These are phyloP conservation scores for Sminthurinus signatus DNA, from an alignment of 1,140 invertebrate species.

Conservation along the genomic window DNA sequence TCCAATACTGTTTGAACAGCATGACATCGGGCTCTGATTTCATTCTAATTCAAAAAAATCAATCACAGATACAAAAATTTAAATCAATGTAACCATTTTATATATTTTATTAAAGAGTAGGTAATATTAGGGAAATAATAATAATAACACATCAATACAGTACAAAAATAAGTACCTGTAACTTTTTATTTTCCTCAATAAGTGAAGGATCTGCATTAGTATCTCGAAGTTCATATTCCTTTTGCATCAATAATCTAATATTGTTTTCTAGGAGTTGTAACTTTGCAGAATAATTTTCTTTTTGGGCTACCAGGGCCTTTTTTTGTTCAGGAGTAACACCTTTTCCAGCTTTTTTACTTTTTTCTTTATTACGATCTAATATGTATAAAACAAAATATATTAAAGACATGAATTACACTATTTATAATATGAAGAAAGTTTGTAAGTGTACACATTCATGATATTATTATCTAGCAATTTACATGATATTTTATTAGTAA, in stretches of 20 bases:
- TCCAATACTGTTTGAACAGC: constrained; percentile 37
- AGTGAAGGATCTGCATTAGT: constrained; percentile 19
- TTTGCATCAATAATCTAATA: constrained; percentile 18
- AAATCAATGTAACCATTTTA: too few relatives aligned
- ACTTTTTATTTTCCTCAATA: constrained; percentile 32
- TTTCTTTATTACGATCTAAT: constrained; percentile 9
- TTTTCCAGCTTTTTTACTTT: not conserved
- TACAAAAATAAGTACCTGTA: too few relatives aligned
- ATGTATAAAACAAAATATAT: constrained; percentile 4
- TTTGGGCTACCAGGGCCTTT: constrained; percentile 19
- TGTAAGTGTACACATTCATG: too few relatives aligned
- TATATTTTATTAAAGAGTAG: too few relatives aligned
- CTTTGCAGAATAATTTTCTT: constrained; percentile 23
- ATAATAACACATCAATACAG: too few relatives aligned
- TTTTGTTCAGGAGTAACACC: constrained; percentile 17
- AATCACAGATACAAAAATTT: too few relatives aligned
- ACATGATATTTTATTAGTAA: too few relatives aligned
- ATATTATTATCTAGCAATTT: too few relatives aligned
- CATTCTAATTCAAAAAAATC: constrained; percentile 21
- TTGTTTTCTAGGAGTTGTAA: constrained; percentile 26
- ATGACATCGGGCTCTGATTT: constrained; percentile 30
- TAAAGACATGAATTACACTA: too few relatives aligned
- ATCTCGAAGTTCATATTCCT: constrained; percentile 21
- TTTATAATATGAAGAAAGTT: too few relatives aligned
- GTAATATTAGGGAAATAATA: too few relatives aligned